Evolutionary conservation across 2,113 vertebrate genomes (phyloP).

Genomic region (Microcebus jonahi): DNA sequence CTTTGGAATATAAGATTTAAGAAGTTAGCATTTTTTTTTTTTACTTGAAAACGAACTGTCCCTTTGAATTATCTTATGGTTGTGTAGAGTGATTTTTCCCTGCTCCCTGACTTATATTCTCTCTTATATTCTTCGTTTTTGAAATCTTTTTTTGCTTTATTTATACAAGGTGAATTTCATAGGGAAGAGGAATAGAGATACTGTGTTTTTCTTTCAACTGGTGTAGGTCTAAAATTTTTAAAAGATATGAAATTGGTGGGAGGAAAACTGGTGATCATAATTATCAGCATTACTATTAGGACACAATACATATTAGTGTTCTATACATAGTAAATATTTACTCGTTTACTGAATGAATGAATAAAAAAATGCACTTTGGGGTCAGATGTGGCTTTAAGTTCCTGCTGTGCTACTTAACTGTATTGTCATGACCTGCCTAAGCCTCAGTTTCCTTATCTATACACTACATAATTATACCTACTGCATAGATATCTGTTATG

Average conservation of each 20-base stretch:
- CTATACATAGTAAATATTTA: background rate
- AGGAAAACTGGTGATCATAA: background rate
- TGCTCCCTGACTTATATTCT: background rate
- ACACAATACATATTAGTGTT: background rate
- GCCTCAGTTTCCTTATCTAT: background rate
- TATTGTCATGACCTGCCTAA: background rate
- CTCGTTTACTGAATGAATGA: background rate
- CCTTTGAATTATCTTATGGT: background rate
- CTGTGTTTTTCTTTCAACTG: background rate
- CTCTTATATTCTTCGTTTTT: background rate
- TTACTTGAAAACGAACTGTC: background rate
- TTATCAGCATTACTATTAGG: background rate
- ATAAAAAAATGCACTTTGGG: background rate
- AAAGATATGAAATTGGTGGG: background rate
- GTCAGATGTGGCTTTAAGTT: background rate
- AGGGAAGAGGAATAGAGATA: background rate
- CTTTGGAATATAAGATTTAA: background rate
- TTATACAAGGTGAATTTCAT: background rate
- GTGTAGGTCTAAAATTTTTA: background rate
- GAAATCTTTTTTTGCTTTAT: background rate
- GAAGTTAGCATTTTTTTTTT: constrained; percentile 17
- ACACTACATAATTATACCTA: background rate
- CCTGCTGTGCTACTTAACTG: background rate
- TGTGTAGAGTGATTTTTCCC: background rate
- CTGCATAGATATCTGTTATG: background rate